Base-by-base conservation (phyloP, 1,140 invertebrate species). In the Drosophila insularis region DNA sequence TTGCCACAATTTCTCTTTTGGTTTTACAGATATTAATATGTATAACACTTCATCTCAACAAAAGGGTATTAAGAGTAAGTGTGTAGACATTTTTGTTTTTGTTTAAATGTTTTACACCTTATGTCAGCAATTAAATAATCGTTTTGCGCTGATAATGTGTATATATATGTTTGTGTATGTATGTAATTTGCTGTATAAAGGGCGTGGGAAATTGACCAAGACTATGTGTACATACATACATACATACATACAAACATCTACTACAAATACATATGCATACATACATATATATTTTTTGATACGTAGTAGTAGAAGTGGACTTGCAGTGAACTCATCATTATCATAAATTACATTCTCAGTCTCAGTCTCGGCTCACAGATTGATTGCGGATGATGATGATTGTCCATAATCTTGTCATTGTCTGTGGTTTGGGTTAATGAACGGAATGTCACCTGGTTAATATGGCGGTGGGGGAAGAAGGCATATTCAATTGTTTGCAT, bases 301-400 rank as follows among this genome's bases (percentile, higher is more conserved):
- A 32, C 4, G 5, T 56, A 17, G 40, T 23, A 27, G n/a, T 65
- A n/a, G n/a, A 31, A 31, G 11, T 40, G 43, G 2, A 23, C 13
- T 62, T 39, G 31, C n/a, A 19, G 35, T 63, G 66, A 71, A 54
- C 68, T 74, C 59, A 70, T 78, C 40, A 14, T 43, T 43, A 50
- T 50, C 10, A 21, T 46, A 5, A 46, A 50, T 21, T 50, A 50
- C 43, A 50, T 50, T 21, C 43, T 21, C 43, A 19, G 14, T 50
- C 43, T 50, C 43, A 19, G 14, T 50, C 43, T 50, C 43, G 43
- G 10, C 43, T 50, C 43, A 19, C 17, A 50, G 19, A 14, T 50
- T 50, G 43, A 21, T 50, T 50, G 17, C 43, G 43, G 19, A 21
- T 50, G 43, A 50, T 10, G 32, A 35, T 35, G 32, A 35, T 35